Base-by-base conservation (phyloP, 1,140 invertebrate species). In the Globodera ellingtonae region DNA sequence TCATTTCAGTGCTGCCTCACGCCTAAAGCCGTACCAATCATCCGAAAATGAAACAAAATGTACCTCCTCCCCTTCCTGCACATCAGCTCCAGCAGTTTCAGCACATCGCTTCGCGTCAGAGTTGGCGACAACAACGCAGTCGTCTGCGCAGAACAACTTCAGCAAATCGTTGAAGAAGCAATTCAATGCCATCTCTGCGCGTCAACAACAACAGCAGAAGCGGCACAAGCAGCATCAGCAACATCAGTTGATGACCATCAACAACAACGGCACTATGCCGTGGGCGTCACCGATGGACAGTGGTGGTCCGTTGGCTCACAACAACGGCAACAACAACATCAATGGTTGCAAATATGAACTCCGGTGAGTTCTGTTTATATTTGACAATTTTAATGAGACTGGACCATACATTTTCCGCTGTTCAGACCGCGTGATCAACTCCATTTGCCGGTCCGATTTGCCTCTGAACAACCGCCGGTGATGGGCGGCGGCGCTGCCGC, bases 361-460 rank as follows among this genome's bases (percentile, higher is more conserved):
- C n/a, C 24, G 67, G 67, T 70, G 18, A 6, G 18, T 21, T 21
- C 8, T 21, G n/a, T 44, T 69, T 7, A 21, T 15, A 69, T 21
- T 69, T 69, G 8, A 4, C 21, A 69, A 15, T 24, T 69, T 69
- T 47, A 70, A 47, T 13, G 35, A 70, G 21, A 18, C 10, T 70
- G 3, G 18, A 15, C 10, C 10, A 47, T 35, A 7, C 10, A 35
- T 70, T 70, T 44, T 1, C 35, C 18, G 8, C 10, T 24, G 9
- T 69, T 69, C 15, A 70, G 75, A 48, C 75, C 75, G 7, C 75
- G 75, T 44, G 69, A 69, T 66, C 62, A 62, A 47, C 47, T 77
- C 15, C 44, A 77, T 66, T 35, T 69, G 52, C 75, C 75, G 24
- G 70, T 59, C 21, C 65, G 75, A 21, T 77, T 77, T 50, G 67